Evolutionary conservation across 92 coral and sea anemone genomes (phyloP), one percentile per base, ranked within the genome.

Genomic region (Porites lobata): DNA sequence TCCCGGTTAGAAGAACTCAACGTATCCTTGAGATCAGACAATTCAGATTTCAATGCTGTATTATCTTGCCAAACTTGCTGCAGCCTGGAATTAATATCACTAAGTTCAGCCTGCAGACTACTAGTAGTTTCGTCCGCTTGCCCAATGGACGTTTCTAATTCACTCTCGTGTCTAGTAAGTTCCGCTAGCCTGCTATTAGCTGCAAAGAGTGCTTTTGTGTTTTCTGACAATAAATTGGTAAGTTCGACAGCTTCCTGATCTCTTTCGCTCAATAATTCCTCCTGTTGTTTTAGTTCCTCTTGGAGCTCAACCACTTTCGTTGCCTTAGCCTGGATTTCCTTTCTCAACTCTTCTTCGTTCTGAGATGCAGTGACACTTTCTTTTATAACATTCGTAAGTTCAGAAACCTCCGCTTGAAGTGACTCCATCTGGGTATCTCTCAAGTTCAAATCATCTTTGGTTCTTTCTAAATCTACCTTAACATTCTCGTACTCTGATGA

Each of bases 261-360:
- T 11, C 63, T 84, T 22, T 43, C 52, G 24, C 19, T 11, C 6
- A 77, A 22, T 58, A 68, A 22, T 7, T 57, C 64, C 59, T 86
- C 76, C 6, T 64, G 10, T 17, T 84, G 51, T 24, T 63, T 65
- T 11, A 84, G 63, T 26, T 75, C 50, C 54, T 50, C 20, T 62
- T 84, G 87, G 9, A 84, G 80, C 3, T 84, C 80, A 9, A 50
- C 19, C 4, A 84, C 19, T 52, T 73, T 73, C 63, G n/a, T 62
- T 74, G 74, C 65, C 73, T 63, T 75, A 20, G 64, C 87, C 13
- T 66, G 54, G 20, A 90, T 38, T 78, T 86, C 79, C 29, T 18
- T 51, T 56, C 69, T 76, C 75, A 89, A 75, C 51, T 7, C 59
- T 74, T 90, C 83, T 14, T 47, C 87, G n/a, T 83, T 83, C 62